Evolutionary conservation across 2,113 vertebrate genomes (phyloP).

Genomic region (Madoqua kirkii): DNA sequence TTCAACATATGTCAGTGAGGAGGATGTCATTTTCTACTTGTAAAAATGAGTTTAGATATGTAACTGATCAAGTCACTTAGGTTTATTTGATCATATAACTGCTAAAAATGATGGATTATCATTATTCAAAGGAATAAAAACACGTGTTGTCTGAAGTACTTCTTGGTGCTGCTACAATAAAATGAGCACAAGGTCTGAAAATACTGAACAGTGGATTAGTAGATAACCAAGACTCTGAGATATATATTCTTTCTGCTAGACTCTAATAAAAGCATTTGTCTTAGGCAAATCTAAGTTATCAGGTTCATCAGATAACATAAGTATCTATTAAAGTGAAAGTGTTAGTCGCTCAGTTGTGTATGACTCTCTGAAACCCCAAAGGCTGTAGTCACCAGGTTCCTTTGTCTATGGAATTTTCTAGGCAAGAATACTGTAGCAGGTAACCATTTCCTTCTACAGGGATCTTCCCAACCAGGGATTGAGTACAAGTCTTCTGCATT

Average conservation of each 20-base stretch:
- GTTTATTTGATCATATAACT: neutral
- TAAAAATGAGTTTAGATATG: constrained; percentile 25
- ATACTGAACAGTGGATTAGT: neutral
- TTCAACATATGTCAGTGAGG: neutral
- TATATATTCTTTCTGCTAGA: neutral
- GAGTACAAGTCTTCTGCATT: neutral
- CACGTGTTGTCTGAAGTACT: neutral
- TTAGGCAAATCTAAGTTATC: neutral
- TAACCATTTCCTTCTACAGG: neutral
- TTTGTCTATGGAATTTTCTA: neutral
- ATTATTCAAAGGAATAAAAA: neutral
- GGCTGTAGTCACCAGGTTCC: neutral
- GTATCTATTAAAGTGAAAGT: neutral
- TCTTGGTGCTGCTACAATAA: neutral
- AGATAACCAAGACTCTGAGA: neutral
- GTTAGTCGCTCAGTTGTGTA: neutral
- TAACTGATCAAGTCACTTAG: neutral
- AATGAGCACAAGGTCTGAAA: neutral
- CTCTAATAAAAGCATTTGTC: neutral
- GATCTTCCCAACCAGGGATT: neutral
- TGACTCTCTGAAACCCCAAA: neutral
- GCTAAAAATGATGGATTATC: neutral
- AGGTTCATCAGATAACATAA: neutral
- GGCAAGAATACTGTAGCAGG: neutral
- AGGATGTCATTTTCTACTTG: neutral